phyloP scores from a whole-genome alignment of 2,888 invertebrate genomes.

The Conchocele bisecta region DNA sequence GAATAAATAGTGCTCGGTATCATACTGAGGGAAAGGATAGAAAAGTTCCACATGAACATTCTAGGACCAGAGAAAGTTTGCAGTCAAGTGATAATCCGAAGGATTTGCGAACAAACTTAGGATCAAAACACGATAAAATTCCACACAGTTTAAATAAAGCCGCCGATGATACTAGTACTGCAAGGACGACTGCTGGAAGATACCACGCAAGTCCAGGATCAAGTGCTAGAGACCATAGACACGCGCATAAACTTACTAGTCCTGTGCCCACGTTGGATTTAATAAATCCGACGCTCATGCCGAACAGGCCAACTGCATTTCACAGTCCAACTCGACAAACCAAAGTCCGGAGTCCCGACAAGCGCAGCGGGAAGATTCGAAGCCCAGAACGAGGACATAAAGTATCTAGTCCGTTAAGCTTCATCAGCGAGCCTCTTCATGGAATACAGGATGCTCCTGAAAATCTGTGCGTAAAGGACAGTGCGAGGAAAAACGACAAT shows the following conservation, averaged over 20 bases:
- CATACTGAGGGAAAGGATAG: neutral
- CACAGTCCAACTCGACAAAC: conserved; percentile 42
- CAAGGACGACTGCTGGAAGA: neutral
- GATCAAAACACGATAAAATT: conserved; percentile 7
- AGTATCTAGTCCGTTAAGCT: neutral
- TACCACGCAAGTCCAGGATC: neutral
- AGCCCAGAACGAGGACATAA: conserved; percentile 20
- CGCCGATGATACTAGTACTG: neutral
- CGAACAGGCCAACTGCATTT: conserved; percentile 3
- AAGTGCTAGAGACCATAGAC: neutral
- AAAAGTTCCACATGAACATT: neutral
- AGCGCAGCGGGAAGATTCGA: conserved; percentile 8
- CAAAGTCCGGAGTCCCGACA: conserved; percentile 34
- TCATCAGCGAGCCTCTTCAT: neutral
- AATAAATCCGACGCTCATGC: conserved; percentile 1
- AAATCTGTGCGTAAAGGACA: conserved; percentile 56
- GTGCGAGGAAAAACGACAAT: conserved; percentile 32
- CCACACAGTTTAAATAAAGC: neutral
- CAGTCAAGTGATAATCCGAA: neutral
- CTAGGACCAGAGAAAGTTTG: neutral
- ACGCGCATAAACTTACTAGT: conserved; percentile 7
- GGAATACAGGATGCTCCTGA: conserved; percentile 52
- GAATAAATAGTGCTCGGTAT: neutral
- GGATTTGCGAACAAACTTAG: no score
- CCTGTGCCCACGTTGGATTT: neutral